phyloP scores from a whole-genome alignment of 2,888 invertebrate genomes.

The Tridacna crocea region DNA sequence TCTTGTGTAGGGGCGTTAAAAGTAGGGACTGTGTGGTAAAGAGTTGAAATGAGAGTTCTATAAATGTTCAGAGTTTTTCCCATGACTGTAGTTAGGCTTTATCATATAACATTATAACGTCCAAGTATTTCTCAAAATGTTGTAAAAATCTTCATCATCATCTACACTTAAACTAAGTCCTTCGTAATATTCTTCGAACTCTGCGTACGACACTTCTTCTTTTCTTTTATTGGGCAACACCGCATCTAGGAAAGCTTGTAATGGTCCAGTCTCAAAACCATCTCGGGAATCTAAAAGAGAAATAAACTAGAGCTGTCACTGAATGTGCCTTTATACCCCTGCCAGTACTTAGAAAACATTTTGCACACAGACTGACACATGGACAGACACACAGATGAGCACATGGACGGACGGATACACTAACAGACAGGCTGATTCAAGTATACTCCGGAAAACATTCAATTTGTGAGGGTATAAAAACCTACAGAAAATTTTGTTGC shows the following conservation, averaged over 20 bases:
- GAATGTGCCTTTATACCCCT: no score
- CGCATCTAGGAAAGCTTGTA: slow-evolving; percentile 77
- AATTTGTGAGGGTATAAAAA: no score
- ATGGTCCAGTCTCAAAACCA: slow-evolving; percentile 59
- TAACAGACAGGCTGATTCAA: no score
- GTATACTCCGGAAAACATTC: no score
- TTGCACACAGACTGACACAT: no score
- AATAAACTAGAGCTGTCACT: neutral
- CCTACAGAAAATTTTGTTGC: neutral
- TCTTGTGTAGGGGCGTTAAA: no score
- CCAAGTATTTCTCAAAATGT: slow-evolving; percentile 81
- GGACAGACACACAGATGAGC: no score
- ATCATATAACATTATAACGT: slow-evolving; percentile 75
- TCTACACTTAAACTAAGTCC: slow-evolving; percentile 80
- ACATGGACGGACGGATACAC: no score
- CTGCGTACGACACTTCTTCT: slow-evolving; percentile 76
- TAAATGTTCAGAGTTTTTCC: no score
- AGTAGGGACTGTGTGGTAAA: no score
- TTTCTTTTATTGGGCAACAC: slow-evolving; percentile 71
- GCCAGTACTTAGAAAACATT: no score
- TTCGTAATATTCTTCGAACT: slow-evolving; percentile 84
- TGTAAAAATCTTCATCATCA: slow-evolving; percentile 80
- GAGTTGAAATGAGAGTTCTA: no score
- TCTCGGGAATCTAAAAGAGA: slow-evolving; percentile 30
- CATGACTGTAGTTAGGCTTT: slow-evolving; percentile 22